A percentile compares a stretch with the other conserved stretches of the same genome.
phyloP scores from a whole-genome alignment of 2,797 vertebrate species.

The Micropoecilia bifurca region DNA sequence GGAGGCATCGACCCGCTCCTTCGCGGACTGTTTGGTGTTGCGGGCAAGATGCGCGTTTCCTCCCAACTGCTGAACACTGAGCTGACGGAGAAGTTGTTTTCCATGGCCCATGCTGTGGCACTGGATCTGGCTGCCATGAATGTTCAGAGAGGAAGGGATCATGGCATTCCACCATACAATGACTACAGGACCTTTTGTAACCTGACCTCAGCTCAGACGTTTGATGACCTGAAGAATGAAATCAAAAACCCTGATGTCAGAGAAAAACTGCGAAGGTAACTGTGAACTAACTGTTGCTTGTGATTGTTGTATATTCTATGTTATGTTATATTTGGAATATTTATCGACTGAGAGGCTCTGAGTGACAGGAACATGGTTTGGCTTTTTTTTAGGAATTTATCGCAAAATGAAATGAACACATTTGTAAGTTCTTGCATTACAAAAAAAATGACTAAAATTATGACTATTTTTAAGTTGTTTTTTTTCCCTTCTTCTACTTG shows the following conservation, averaged over 20 bases:
- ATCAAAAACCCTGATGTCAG: conserved; percentile 91
- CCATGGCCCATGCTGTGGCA: conserved; percentile 96
- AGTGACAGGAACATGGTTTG: not conserved
- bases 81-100: conserved; percentile 95
- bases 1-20: conserved; percentile 97
- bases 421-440: not conserved
- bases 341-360: not conserved
- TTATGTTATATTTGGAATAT: not conserved
- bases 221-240: conserved; percentile 95
- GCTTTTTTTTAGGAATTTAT: not conserved
- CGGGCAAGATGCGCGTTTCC: conserved; percentile 95
- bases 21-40: conserved; percentile 92
- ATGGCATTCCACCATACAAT: conserved; percentile 96
- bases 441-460: not conserved
- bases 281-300: not conserved
- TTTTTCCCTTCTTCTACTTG: not conserved
- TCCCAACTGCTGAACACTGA: conserved; percentile 95
- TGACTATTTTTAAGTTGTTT: not conserved
- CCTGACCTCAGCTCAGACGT: conserved; percentile 89
- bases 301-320: not conserved
- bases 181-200: conserved; percentile 98
- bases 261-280: conserved; percentile 91
- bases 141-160: conserved; percentile 95
- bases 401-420: not conserved
- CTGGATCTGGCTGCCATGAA: conserved; percentile 98